Evolutionary conservation across 2,797 vertebrate genomes (phyloP).

Genomic region (Decapterus maruadsi): DNA sequence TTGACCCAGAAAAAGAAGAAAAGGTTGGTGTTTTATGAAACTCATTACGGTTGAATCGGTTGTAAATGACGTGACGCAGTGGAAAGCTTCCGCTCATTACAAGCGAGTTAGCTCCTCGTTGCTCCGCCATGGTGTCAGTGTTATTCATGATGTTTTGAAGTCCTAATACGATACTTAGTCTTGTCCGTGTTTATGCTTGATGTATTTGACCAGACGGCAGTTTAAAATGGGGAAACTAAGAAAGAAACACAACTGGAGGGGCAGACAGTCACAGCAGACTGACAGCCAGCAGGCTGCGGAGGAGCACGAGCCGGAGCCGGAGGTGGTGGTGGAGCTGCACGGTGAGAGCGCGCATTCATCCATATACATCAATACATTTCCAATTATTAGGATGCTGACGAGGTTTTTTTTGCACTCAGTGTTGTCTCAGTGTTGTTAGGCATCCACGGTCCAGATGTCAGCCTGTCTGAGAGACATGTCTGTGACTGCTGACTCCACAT

Average conservation of each 20-base stretch:
- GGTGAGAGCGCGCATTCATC: slow-evolving; percentile 47
- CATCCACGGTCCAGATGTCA: not conserved
- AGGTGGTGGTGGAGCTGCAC: slow-evolving; percentile 82
- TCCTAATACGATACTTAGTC: not conserved
- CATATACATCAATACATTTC: not conserved
- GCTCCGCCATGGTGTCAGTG: not conserved
- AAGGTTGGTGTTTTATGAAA: slow-evolving; percentile 13
- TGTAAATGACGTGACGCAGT: not conserved
- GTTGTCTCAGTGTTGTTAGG: not conserved
- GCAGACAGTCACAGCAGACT: slow-evolving; percentile 82
- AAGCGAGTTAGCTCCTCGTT: slow-evolving; percentile 15
- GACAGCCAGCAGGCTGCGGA: slow-evolving; percentile 45
- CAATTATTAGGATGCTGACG: not conserved
- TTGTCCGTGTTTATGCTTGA: not conserved
- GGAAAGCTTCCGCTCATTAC: not conserved
- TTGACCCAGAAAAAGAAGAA: not conserved
- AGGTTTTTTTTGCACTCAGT: too few relatives aligned
- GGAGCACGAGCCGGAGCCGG: slow-evolving; percentile 47
- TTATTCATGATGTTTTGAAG: not conserved
- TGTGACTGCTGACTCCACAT: not conserved
- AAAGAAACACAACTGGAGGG: slow-evolving; percentile 90
- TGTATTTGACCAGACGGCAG: not conserved
- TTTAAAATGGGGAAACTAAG: slow-evolving; percentile 87
- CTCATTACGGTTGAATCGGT: rapidly evolving
- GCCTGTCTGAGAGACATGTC: not conserved